Evolutionary conservation across 1,140 invertebrate species (phyloP), one percentile per base, ranked within the genome.

Genomic region (Archivesica marissinica): DNA sequence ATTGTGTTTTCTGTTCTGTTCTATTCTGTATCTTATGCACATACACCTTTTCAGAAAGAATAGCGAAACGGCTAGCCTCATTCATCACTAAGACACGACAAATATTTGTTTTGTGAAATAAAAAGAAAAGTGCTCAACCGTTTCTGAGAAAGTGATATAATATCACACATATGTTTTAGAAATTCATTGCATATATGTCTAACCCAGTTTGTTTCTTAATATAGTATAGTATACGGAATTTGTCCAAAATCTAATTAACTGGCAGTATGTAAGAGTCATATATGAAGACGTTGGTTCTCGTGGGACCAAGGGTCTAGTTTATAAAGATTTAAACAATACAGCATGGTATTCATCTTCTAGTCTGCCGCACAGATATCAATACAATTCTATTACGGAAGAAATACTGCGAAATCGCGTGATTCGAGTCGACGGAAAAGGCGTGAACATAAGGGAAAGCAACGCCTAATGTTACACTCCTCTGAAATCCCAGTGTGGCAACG

Each of bases 171-270:
- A n/a, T n/a, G n/a, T n/a, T n/a, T n/a, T n/a, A n/a, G n/a, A n/a
- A n/a, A n/a, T n/a, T n/a, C n/a, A n/a, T n/a, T n/a, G n/a, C n/a
- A n/a, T n/a, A n/a, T n/a, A n/a, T n/a, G n/a, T n/a, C n/a, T n/a
- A n/a, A n/a, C n/a, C n/a, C n/a, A n/a, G n/a, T n/a, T n/a, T n/a
- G n/a, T n/a, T n/a, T n/a, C n/a, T n/a, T n/a, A n/a, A n/a, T n/a
- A n/a, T n/a, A n/a, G n/a, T 64, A 25, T 35, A 64, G 33, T 33
- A 64, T 33, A 64, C 59, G 9, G 30, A 15, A 15, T 35, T 64
- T 64, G 59, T 35, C 30, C 59, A 15, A 20, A 33, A 64, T 25
- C 59, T 64, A 64, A 64, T 64, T 64, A 64, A 64, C 59, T 64
- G 2, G 30, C 59, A 35, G 38, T 64, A 64, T 64, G 33, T 13